Evolutionary conservation across 2,888 invertebrate species (phyloP), one percentile per base, ranked within the genome.

Genomic region (Zygaena filipendulae): DNA sequence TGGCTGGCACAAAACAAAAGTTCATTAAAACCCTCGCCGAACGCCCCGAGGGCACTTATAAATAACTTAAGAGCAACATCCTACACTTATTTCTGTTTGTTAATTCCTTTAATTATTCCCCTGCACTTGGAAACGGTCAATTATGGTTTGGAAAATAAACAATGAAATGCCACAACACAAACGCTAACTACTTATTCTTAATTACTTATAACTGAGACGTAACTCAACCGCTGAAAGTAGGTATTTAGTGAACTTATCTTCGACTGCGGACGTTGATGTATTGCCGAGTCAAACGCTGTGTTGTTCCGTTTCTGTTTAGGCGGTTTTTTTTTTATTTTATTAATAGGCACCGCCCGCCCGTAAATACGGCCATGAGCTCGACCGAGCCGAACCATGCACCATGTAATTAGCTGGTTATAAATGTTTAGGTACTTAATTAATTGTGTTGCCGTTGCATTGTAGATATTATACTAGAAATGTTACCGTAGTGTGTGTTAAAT

Each of bases 131-230:
- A 56, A 68, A 59, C 67, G 64, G 59, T 62, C 67, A 71, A 75
- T 75, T 75, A 72, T 49, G 49, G 49, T 53, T 59, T 52, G 53
- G 58, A 62, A 60, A 59, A 63, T 54, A 55, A 57, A 54, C 49
- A 46, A 47, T 42, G 36, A 45, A 56, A 66, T 49, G 60, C 61
- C 63, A 63, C 50, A 52, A 51, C 54, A 49, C 50, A 38, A 56
- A 45, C 49, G 54, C 50, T 51, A 53, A 67, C 58, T 67, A 69
- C 66, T 74, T 69, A 69, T 64, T 71, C 71, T 67, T 72, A 75
- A 74, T 74, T 72, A 69, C 64, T 59, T 64, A 51, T 69, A 72
- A 77, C 70, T 68, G 52, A 77, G 77, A 75, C 71, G 75, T 75
- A 63, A 70, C 60, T 66, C 64, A 60, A 61, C 45, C 52, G 62